Base-by-base conservation (phyloP, 2,888 invertebrate genomes). In the Thecophora atra region DNA sequence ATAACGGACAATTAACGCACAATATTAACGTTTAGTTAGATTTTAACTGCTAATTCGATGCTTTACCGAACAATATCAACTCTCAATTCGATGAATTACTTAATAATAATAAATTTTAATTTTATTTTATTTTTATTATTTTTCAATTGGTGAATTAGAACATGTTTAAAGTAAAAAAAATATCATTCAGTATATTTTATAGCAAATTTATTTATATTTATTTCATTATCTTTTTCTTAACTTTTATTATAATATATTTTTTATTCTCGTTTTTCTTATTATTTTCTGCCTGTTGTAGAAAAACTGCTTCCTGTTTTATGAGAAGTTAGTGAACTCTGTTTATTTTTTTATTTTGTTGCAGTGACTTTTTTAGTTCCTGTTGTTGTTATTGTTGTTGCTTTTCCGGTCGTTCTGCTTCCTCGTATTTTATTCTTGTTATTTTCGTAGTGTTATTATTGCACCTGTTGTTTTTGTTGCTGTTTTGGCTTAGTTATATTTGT, bases 261-360 rank as follows among this genome's bases (percentile, higher is more conserved):
- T 13, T 44, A 44, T 44, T 44, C 44, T 44, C 44, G 44, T 44
- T n/a, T 47, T 47, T 47, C 15, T 47, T 47, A 6, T 47, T n/a
- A 3, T 47, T n/a, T 11, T 4, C 47, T 47, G 47, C n/a, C 47
- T 47, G 13, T 17, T 47, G 11, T 30, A 47, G 13, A 13, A 47
- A 47, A 47, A 3, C 47, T 26, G 30, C 58, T 60, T 28, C 28
- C 58, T 28, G 30, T 60, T 60, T 60, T 4, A n/a, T 17, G n/a
- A 13, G 30, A 30, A 17, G 64, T 64, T 47, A 64, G 64, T 64
- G 64, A 64, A 64, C 64, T 64, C 47, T 24, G 21, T 24, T 51
- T 11, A 11, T 58, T 60, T 60, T 28, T 8, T 60, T 60, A 8
- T 47, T 47, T 47, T 47, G 47, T 47, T 47, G 47, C 47, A n/a